These are phyloP conservation scores for Darevskia nairensis DNA, from an alignment of 2,797 vertebrate species.

Conservation along the genomic window DNA sequence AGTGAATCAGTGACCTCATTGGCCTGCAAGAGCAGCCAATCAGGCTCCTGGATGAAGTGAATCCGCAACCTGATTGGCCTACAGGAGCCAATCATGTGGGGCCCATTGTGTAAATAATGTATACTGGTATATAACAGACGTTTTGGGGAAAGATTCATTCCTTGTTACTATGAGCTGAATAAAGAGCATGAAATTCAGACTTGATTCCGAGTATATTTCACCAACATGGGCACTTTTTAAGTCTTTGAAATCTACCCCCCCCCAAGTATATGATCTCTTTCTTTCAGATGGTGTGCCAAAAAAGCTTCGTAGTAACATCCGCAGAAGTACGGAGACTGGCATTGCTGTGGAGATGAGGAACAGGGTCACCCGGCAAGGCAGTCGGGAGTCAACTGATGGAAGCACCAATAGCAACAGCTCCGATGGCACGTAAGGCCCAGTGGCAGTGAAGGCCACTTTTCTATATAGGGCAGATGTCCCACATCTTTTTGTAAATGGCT, in stretches of 20 bases:
- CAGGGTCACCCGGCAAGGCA: constrained; percentile 93
- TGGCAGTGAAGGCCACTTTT: neutral
- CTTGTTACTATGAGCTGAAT: no score
- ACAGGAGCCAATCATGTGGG: no score
- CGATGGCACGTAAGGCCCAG: constrained; percentile 89
- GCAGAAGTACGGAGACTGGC: constrained; percentile 96
- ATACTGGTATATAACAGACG: no score
- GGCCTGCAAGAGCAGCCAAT: no score
- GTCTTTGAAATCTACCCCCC: neutral
- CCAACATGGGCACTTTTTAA: neutral
- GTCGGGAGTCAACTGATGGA: constrained; percentile 95
- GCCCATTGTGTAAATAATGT: no score
- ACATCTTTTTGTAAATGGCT: no score
- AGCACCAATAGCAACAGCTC: constrained; percentile 99
- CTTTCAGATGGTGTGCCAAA: constrained; percentile 90
- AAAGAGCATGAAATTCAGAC: no score
- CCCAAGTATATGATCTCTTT: neutral
- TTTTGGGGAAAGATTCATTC: no score
- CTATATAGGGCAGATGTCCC: neutral
- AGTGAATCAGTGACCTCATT: no score
- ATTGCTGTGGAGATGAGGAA: constrained; percentile 98
- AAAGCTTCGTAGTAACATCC: constrained; percentile 97
- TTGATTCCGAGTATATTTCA: no score
- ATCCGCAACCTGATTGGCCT: no score
- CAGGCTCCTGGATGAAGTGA: no score